Percentiles rank a stretch among this genome's conserved stretches.
Conservation (phyloP, 2,113 vertebrate species). For the Cebidichthys violaceus region DNA sequence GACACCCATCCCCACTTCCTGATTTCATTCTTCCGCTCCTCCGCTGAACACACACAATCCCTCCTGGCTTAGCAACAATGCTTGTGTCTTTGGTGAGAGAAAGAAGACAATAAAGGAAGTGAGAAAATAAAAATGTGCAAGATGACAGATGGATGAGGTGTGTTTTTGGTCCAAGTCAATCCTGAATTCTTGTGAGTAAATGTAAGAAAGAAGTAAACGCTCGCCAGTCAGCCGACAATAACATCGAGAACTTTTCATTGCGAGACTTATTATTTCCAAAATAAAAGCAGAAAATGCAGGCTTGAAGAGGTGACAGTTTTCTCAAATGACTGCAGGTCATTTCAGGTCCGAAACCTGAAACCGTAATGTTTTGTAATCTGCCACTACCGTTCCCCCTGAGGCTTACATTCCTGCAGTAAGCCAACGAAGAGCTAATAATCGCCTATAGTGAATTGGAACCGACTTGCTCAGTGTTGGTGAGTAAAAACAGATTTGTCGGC, state of each 20-base stretch:
- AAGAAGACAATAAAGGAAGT: neutral
- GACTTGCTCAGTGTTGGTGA: constrained; percentile 31
- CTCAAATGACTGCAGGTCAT: constrained; percentile 49
- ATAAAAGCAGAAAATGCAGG: constrained; percentile 29
- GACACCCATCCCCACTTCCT: neutral
- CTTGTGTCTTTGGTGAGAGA: constrained; percentile 9
- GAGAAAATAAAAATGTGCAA: neutral
- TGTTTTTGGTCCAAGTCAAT: neutral
- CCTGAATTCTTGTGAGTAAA: neutral
- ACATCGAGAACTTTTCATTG: constrained; percentile 14
- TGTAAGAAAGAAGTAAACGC: neutral
- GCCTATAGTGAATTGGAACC: constrained; percentile 23
- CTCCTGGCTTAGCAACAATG: constrained; percentile 27
- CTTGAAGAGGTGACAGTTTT: constrained; percentile 17
- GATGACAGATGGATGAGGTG: constrained; percentile 7
- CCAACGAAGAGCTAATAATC: constrained; percentile 62
- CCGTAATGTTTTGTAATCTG: constrained; percentile 59
- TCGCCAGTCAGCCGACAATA: neutral
- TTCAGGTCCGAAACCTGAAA: constrained; percentile 56
- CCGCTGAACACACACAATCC: constrained; percentile 21
- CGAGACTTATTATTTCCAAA: constrained; percentile 36
- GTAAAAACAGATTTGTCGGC: constrained; percentile 39
- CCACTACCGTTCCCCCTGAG: constrained; percentile 24
- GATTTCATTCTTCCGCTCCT: neutral
- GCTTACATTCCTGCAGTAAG: constrained; percentile 65